These are phyloP conservation scores for Theretra japonica DNA, from an alignment of 2,888 invertebrate species.

Conservation along the genomic window DNA sequence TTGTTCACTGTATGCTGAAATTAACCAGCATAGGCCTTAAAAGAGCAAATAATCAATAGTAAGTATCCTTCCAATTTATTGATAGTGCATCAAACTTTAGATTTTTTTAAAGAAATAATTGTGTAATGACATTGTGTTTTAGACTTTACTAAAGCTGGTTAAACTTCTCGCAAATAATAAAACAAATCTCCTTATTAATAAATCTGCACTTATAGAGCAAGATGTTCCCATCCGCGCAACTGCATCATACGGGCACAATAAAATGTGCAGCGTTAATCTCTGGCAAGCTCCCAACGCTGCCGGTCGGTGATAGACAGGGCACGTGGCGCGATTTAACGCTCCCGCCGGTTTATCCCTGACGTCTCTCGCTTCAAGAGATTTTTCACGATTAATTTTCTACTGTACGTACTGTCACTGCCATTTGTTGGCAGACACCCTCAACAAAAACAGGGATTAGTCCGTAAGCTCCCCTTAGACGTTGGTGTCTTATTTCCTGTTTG, in stretches of 20 bases:
- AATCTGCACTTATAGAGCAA: constrained; percentile 14
- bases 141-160: no score
- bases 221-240: not conserved
- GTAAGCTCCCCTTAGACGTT: constrained; percentile 69
- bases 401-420: constrained; percentile 78
- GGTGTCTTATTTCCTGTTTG: constrained; percentile 74
- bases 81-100: no score
- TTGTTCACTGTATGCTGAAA: no score
- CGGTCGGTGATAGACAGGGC: constrained; percentile 80
- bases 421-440: constrained; percentile 79
- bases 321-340: constrained; percentile 77
- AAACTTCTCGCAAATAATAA: not conserved
- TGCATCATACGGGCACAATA: constrained; percentile 29
- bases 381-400: constrained; percentile 82
- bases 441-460: constrained; percentile 80
- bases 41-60: no score
- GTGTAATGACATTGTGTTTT: no score
- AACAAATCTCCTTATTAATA: not conserved
- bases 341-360: constrained; percentile 57
- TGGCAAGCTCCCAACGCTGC: constrained; percentile 74
- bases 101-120: no score
- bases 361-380: constrained; percentile 70
- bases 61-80: no score
- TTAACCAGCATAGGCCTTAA: no score
- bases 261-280: constrained; percentile 31